These are phyloP conservation scores for Brevimyrus niger DNA, from an alignment of 2,113 vertebrate species.

Conservation along the genomic window DNA sequence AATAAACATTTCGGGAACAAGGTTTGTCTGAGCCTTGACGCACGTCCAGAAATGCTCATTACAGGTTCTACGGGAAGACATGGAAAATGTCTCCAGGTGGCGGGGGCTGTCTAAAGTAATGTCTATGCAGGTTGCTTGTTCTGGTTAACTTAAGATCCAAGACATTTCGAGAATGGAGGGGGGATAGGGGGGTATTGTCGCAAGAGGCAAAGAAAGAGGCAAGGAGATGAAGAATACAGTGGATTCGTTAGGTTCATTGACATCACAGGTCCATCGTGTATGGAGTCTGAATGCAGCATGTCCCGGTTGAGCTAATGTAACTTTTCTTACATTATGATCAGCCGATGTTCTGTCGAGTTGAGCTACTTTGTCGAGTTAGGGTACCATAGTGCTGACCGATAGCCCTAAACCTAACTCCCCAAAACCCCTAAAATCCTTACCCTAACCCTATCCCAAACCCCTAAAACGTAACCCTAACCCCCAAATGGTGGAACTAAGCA, in stretches of 20 bases:
- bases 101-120: not conserved
- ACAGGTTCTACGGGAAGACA: not conserved
- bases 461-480: too few species aligned
- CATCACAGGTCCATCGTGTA: not conserved
- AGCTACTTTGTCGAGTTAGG: too few species aligned
- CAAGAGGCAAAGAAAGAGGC: not conserved
- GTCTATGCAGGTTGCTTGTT: not conserved
- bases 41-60: not conserved
- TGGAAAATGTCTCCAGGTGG: not conserved
- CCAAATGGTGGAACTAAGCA: too few species aligned
- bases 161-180: not conserved
- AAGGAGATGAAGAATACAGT: not conserved
- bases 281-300: not conserved
- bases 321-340: not conserved
- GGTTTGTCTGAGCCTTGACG: not conserved
- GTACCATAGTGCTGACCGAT: too few species aligned
- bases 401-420: too few species aligned
- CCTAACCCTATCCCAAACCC: too few species aligned
- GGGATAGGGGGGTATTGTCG: not conserved
- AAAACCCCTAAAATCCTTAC: too few species aligned
- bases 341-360: not conserved
- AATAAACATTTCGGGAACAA: not conserved
- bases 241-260: not conserved
- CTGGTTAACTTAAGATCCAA: not conserved
- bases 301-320: not conserved